phyloP scores from a whole-genome alignment of 2,888 invertebrate species.

The Hoplodrina blanda region DNA sequence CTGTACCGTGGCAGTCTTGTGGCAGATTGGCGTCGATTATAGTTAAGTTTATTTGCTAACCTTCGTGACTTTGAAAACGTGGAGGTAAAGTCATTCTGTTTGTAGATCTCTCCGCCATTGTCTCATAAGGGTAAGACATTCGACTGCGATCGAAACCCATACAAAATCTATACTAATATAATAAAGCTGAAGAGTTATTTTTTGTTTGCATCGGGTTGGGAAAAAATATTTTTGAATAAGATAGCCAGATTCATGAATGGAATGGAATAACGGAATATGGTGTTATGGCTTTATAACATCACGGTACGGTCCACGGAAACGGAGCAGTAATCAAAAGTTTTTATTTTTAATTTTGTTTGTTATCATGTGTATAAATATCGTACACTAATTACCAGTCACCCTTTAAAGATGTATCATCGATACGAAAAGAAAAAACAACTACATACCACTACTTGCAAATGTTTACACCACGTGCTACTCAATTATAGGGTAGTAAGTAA shows the following conservation, averaged over 20 bases:
- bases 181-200: no score
- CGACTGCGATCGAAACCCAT: conserved; percentile 30
- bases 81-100: conserved; percentile 3
- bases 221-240: no score
- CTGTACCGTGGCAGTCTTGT: not conserved
- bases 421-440: conserved; percentile 15
- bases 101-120: not conserved
- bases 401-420: no score
- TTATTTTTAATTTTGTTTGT: no score
- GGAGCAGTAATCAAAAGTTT: no score
- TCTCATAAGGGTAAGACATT: conserved; percentile 1
- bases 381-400: no score
- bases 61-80: conserved; percentile 14
- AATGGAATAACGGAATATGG: no score
- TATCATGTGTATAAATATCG: no score
- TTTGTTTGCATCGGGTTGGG: no score
- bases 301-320: no score
- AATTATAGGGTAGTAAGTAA: conserved; percentile 71
- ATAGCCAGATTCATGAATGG: no score
- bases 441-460: conserved; percentile 25
- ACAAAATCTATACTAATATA: conserved; percentile 36
- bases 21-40: not conserved
- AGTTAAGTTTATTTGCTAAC: conserved; percentile 15
- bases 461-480: conserved; percentile 51
- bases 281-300: no score